phyloP scores from a whole-genome alignment of 35 echinoderm and acorn worm genomes.

The Heliocidaris erythrogramma region DNA sequence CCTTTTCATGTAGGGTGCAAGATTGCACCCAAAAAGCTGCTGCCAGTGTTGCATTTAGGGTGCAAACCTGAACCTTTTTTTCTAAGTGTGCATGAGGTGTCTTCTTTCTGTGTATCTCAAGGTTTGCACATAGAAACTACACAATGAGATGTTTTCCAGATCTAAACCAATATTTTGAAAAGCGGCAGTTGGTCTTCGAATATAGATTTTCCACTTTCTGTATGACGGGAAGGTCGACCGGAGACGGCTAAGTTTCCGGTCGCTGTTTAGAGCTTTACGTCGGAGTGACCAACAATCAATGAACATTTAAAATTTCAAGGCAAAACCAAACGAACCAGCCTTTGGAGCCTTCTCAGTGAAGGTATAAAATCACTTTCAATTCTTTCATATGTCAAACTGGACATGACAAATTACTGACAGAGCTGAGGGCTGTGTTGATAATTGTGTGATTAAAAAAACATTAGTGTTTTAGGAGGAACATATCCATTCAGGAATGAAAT shows the following conservation, averaged over 20 bases:
- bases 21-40: too few species aligned
- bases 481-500: neutral
- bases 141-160: neutral
- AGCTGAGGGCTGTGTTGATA: neutral
- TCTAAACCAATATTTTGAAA: neutral
- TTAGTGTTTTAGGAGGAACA: neutral
- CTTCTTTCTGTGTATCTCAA: neutral
- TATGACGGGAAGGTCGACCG: neutral
- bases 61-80: too few species aligned
- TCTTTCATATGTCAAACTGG: slow-evolving; percentile 8
- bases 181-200: neutral
- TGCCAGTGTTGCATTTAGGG: too few species aligned
- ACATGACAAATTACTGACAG: neutral
- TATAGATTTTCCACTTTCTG: neutral
- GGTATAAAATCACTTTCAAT: slow-evolving; percentile 4
- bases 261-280: neutral
- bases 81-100: neutral
- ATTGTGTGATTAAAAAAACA: neutral
- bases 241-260: neutral
- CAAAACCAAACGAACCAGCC: neutral
- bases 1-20: too few species aligned
- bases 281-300: neutral
- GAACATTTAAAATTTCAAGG: neutral
- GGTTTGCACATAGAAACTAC: neutral
- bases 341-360: neutral